These are phyloP conservation scores for Amphiprion clarkii DNA, from an alignment of 2,797 vertebrate species.

Conservation along the genomic window DNA sequence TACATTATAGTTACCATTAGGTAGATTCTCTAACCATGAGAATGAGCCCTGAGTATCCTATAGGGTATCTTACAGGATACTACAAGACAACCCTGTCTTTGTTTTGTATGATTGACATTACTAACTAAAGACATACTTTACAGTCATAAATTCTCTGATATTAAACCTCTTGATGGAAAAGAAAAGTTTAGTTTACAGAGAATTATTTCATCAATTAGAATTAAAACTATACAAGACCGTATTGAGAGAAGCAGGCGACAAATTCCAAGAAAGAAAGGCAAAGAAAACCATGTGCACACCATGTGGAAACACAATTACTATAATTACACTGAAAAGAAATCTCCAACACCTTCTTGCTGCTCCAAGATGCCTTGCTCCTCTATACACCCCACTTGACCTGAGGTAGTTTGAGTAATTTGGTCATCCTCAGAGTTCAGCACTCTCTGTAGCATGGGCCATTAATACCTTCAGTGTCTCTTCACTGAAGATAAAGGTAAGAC, in stretches of 20 bases:
- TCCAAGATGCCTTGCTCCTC: not conserved
- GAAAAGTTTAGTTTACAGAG: not conserved
- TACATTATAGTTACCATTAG: too few relatives aligned
- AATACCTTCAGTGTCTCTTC: not conserved
- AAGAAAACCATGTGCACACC: constrained; percentile 16
- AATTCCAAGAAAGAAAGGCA: constrained; percentile 26
- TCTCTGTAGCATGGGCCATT: not conserved
- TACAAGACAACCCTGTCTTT: not conserved
- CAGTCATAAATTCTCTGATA: not conserved
- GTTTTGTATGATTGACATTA: not conserved
- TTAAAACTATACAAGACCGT: constrained; percentile 12
- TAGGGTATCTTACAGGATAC: not conserved
- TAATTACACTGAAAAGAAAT: constrained; percentile 5
- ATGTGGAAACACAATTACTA: constrained; percentile 15
- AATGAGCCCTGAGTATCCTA: not conserved
- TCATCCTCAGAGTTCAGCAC: not conserved
- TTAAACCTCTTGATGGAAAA: not conserved
- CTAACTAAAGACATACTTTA: not conserved
- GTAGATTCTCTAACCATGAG: not conserved
- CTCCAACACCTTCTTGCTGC: not conserved
- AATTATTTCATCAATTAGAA: not conserved
- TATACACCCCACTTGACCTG: constrained; percentile 1
- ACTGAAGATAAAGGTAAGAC: not conserved
- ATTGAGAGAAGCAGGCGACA: not conserved
- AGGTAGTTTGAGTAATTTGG: not conserved